Base-by-base conservation (phyloP, 1,140 invertebrate genomes). In the Trissolcus basalis region DNA sequence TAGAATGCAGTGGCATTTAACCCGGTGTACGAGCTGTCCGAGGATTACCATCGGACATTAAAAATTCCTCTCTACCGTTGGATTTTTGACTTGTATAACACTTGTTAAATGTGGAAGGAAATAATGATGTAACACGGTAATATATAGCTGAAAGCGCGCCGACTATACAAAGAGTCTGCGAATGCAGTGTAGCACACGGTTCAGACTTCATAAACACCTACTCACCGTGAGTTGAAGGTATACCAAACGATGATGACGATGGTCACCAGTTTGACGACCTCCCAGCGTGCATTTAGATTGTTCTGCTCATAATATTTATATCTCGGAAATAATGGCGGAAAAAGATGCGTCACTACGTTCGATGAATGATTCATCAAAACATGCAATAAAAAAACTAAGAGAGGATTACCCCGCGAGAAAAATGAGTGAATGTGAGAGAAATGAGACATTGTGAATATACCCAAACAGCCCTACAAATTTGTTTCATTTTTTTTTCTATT, bases 1-100 rank as follows among this genome's bases (percentile, higher is more conserved):
- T 69, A 75, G 72, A 75, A 69, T 75, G 58, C 72, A 75, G 64
- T 75, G 72, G 72, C 72, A 69, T 75, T 75, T 75, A 75, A 75
- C 72, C 72, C 48, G 64, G 60, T 65, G 58, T 65, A 59, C 72
- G 64, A 69, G 54, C 64, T 69, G 63, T 68, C 71, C 71, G 58
- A 53, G 71, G 71, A 68, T 74, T 74, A 74, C 63, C 71, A 68
- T 68, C 64, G 53, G 63, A 63, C 71, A 68, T 74, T 68, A 74
- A 74, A 68, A 74, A 74, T 74, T 50, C 58, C 58, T 51, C 71
- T 68, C 71, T 74, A 63, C 63, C 71, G 71, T 74, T 74, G 71
- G 45, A 74, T 68, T 53, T 41, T 56, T 63, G 47, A 74, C 58
- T 74, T 74, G 64, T 68, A 61, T 69, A 75, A 75, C 72, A 75